Percentiles rank a stretch among this genome's conserved stretches.
Conservation (phyloP, 2,888 invertebrate species). For the Leucophenga montana region DNA sequence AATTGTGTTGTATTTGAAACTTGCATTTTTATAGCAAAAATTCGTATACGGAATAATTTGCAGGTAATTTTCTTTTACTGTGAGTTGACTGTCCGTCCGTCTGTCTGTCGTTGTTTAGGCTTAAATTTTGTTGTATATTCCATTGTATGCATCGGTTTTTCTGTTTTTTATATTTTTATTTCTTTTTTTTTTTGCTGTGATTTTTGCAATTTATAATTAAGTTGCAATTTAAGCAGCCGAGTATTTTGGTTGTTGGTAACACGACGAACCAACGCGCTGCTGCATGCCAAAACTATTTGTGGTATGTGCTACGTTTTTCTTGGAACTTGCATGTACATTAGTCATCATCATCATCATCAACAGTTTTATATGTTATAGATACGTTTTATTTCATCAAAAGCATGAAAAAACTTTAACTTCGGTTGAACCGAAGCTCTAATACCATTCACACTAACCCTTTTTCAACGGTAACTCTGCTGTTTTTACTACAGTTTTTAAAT, state of each 20-base stretch:
- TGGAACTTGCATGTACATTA: conserved; percentile 64
- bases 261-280: conserved; percentile 41
- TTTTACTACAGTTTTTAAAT: too few species aligned
- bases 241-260: conserved; percentile 19
- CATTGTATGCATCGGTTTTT: conserved; percentile 36
- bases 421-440: too few species aligned
- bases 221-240: conserved; percentile 60
- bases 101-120: conserved; percentile 26
- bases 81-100: conserved; percentile 49
- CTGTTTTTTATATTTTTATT: conserved; percentile 28
- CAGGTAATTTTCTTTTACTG: conserved; percentile 46
- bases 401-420: neutral
- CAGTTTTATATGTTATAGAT: conserved; percentile 42
- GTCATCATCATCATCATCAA: conserved; percentile 51
- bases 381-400: neutral
- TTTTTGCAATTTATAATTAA: conserved; percentile 64
- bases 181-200: conserved; percentile 32
- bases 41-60: conserved; percentile 23
- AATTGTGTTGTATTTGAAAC: conserved; percentile 52
- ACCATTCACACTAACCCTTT: too few species aligned
- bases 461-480: too few species aligned
- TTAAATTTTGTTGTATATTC: too few species aligned
- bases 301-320: conserved; percentile 57
- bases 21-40: conserved; percentile 52
- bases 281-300: conserved; percentile 57